These are phyloP conservation scores for Mustela lutreola DNA, from an alignment of 2,113 vertebrate species.

Conservation along the genomic window DNA sequence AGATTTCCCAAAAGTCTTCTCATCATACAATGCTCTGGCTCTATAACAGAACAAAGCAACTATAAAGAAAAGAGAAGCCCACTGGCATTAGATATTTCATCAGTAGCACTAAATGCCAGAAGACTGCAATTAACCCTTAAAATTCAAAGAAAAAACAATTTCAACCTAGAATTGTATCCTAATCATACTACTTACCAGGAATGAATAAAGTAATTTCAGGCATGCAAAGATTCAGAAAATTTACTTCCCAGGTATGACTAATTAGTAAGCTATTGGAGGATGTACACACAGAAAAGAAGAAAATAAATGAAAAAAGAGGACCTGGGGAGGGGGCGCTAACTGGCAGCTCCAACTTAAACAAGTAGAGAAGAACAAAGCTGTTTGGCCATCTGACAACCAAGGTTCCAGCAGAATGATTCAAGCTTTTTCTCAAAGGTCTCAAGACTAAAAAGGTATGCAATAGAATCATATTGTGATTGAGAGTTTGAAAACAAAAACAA, in stretches of 20 bases:
- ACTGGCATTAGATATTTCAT: not conserved
- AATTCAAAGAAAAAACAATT: conserved; percentile 26
- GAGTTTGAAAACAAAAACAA: not conserved
- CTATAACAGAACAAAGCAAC: not conserved
- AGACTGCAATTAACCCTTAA: not conserved
- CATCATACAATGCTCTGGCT: not conserved
- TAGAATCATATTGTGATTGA: not conserved
- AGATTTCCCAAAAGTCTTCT: conserved; percentile 1
- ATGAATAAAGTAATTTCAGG: not conserved
- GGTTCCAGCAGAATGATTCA: not conserved
- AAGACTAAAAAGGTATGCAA: not conserved
- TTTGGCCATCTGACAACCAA: not conserved
- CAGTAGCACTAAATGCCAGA: not conserved
- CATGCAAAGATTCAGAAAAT: not conserved
- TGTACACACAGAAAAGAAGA: not conserved
- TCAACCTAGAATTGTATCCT: not conserved
- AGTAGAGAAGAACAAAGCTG: not conserved
- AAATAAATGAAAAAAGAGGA: not conserved
- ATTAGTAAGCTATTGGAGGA: not conserved
- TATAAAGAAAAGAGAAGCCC: conserved; percentile 25
- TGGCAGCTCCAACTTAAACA: not conserved
- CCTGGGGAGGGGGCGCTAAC: no score
- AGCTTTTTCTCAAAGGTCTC: conserved; percentile 1
- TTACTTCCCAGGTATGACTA: not conserved
- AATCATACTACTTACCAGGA: not conserved